Base-by-base conservation (phyloP, 2,888 invertebrate genomes). In the Ctenicera cuprea region DNA sequence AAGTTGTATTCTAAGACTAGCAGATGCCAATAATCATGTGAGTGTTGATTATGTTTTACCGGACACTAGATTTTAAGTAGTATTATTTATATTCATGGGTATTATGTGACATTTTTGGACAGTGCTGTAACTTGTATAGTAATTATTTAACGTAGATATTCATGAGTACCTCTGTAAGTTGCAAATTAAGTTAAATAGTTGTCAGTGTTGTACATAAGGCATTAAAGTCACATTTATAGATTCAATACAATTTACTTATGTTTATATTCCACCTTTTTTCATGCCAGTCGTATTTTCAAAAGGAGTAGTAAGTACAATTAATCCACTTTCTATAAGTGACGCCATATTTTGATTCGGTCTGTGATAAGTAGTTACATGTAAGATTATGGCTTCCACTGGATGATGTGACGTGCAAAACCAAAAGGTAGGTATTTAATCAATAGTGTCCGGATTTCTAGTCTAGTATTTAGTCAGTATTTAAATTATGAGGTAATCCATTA, bases 201-300 rank as follows among this genome's bases (percentile, higher is more conserved):
- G 84, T 85, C 84, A 82, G 81, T 85, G 85, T 85, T 85, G 85
- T 85, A 84, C 82, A 85, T 85, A 85, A 81, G 81, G 83, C 83
- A 85, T 84, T 84, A 84, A 84, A 85, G 80, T 82, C 83, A 84
- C 83, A 82, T 85, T 85, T 84, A 84, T 84, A 85, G 83, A 83
- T 78, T 79, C 78, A 77, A 73, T 64, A 38, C 38, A 59, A 38
- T 59, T 59, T 20, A n/a, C 38, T 59, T 59, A 20, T 48, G 3
- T 48, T 14, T 48, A 14, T 48, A 14, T 43, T 43, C 16, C 16
- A 43, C 16, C n/a, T 9, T 8, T 8, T 33, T 33, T 33, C 7
- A 43, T 43, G n/a, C 43, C 16, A 43, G 11, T 43, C 14, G 1
- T 41, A n/a, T 41, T 12, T 41, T 41, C n/a, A 5, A 12, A 41